These are phyloP conservation scores for Sisyra terminalis DNA, from an alignment of 2,888 invertebrate species.

Conservation along the genomic window DNA sequence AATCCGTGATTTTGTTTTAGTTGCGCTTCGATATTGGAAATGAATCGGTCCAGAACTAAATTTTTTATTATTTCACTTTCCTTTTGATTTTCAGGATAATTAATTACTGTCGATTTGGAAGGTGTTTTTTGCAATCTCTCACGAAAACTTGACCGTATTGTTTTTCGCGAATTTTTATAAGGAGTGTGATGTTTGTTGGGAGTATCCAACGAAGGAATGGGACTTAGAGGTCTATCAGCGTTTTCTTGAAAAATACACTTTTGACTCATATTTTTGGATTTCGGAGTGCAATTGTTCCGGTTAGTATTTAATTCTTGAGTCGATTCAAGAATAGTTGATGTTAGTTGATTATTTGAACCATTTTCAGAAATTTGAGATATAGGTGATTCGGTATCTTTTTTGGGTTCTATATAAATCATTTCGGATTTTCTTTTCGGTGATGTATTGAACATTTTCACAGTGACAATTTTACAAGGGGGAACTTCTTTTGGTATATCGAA, in stretches of 20 bases:
- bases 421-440: neutral
- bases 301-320: neutral
- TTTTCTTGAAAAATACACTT: slow-evolving; percentile 3
- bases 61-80: slow-evolving; percentile 1
- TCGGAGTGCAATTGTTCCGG: neutral
- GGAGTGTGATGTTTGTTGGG: too few relatives aligned
- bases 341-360: neutral
- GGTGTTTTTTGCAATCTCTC: neutral
- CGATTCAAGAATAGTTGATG: neutral
- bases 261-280: neutral
- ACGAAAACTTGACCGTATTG: neutral
- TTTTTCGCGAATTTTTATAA: neutral
- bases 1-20: neutral
- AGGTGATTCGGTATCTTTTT: neutral
- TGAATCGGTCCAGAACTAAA: slow-evolving; percentile 2
- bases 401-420: neutral
- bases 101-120: neutral
- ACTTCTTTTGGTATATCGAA: too few relatives aligned
- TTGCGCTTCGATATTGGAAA: neutral
- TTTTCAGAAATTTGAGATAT: neutral
- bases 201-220: neutral
- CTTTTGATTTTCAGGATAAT: too few relatives aligned
- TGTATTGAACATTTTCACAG: neutral
- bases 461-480: neutral
- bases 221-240: neutral